Percentiles rank a stretch among this genome's conserved stretches.
Conservation (phyloP, 2,888 invertebrate species). For the Eilema caniola region DNA sequence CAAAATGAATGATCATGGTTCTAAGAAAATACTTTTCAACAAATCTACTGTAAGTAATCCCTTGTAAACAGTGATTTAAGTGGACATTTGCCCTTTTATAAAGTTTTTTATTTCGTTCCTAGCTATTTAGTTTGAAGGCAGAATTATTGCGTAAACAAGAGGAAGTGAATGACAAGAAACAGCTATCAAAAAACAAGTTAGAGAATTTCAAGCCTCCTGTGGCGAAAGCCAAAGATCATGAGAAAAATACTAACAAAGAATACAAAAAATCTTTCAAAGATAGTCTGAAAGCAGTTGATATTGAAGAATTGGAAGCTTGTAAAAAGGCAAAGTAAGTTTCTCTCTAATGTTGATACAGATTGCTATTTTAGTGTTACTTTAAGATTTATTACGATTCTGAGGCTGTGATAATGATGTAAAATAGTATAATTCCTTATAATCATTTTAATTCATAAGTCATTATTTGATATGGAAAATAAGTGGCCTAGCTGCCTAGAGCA, state of each 20-base stretch:
- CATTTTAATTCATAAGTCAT: too few relatives aligned
- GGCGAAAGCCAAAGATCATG: slow-evolving; percentile 70
- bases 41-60: slow-evolving; percentile 83
- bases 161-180: slow-evolving; percentile 91
- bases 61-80: background rate
- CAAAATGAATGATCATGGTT: slow-evolving; percentile 63
- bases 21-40: slow-evolving; percentile 83
- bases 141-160: slow-evolving; percentile 95
- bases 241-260: slow-evolving; percentile 68
- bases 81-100: background rate
- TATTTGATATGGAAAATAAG: too few relatives aligned
- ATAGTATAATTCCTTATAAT: background rate
- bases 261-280: slow-evolving; percentile 70
- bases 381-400: background rate
- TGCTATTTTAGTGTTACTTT: too few relatives aligned
- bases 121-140: slow-evolving; percentile 95
- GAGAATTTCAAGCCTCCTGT: slow-evolving; percentile 79
- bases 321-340: slow-evolving; percentile 74
- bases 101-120: slow-evolving; percentile 35
- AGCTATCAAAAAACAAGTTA: slow-evolving; percentile 82
- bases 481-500: too few relatives aligned
- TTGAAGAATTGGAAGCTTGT: slow-evolving; percentile 80
- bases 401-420: background rate
- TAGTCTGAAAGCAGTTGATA: slow-evolving; percentile 71
- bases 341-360: background rate